These are phyloP conservation scores for Gadus chalcogrammus DNA, from an alignment of 2,113 vertebrate genomes.

Conservation along the genomic window DNA sequence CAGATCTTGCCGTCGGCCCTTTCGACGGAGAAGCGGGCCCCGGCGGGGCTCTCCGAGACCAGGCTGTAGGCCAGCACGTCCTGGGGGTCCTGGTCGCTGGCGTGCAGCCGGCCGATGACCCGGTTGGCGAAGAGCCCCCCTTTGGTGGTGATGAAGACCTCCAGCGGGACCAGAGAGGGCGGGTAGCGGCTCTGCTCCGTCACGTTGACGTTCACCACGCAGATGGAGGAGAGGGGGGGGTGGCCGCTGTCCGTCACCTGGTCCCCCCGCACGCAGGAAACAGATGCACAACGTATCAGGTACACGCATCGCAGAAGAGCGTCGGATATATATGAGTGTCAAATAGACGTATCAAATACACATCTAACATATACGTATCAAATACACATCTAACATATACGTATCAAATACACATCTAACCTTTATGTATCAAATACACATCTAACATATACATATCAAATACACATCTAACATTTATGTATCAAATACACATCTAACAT, in stretches of 20 bases:
- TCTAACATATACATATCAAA: too few relatives aligned
- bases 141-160: slow-evolving; percentile 85
- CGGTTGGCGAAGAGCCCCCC: slow-evolving; percentile 72
- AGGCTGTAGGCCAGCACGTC: slow-evolving; percentile 80
- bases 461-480: too few relatives aligned
- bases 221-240: slow-evolving; percentile 88
- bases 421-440: too few relatives aligned
- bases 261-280: not conserved
- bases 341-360: too few relatives aligned
- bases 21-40: slow-evolving; percentile 78
- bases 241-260: slow-evolving; percentile 88
- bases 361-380: too few relatives aligned
- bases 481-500: too few relatives aligned
- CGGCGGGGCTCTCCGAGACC: slow-evolving; percentile 56
- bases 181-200: slow-evolving; percentile 85
- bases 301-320: too few relatives aligned
- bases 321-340: too few relatives aligned
- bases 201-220: slow-evolving; percentile 81
- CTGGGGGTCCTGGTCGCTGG: slow-evolving; percentile 87
- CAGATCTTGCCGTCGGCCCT: slow-evolving; percentile 82
- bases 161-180: slow-evolving; percentile 83
- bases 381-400: too few relatives aligned
- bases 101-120: slow-evolving; percentile 87
- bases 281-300: too few relatives aligned
- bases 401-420: too few relatives aligned